Percentiles rank a stretch among this genome's conserved stretches.
Evolutionary conservation across 2,888 invertebrate genomes (phyloP).

Genomic region (Acronicta alni): DNA sequence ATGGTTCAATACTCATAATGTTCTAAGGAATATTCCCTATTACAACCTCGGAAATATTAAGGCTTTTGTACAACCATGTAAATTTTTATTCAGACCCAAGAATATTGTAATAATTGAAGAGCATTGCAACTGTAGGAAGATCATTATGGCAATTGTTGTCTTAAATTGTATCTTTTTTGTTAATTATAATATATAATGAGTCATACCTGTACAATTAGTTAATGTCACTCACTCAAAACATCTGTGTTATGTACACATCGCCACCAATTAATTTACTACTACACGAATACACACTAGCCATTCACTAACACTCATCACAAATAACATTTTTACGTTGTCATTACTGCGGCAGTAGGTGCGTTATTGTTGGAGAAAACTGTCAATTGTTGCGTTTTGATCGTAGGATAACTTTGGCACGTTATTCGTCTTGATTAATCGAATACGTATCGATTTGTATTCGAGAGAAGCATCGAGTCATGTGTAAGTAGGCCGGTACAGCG

Average conservation of each 20-base stretch:
- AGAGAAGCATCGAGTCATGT: constrained; percentile 55
- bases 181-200: constrained; percentile 1
- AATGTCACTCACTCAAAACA: constrained; percentile 49
- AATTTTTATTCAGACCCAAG: neutral
- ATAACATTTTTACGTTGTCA: constrained; percentile 51
- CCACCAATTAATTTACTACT: constrained; percentile 60
- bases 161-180: neutral
- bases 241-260: constrained; percentile 56
- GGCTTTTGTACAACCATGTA: constrained; percentile 1
- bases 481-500: constrained; percentile 59
- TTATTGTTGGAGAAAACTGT: constrained; percentile 26
- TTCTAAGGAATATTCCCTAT: neutral
- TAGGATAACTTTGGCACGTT: constrained; percentile 59
- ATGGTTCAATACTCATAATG: neutral
- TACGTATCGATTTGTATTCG: constrained; percentile 80
- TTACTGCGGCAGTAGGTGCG: constrained; percentile 41
- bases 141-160: constrained; percentile 7
- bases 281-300: constrained; percentile 59
- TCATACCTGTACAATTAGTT: constrained; percentile 59
- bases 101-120: neutral
- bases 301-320: constrained; percentile 73
- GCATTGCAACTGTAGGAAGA: neutral
- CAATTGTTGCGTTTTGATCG: constrained; percentile 60
- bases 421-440: constrained; percentile 69
- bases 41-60: constrained; percentile 11